Evolutionary conservation across 2,888 invertebrate species (phyloP), one percentile per base, ranked within the genome.

Genomic region (Heliconius charithonia): DNA sequence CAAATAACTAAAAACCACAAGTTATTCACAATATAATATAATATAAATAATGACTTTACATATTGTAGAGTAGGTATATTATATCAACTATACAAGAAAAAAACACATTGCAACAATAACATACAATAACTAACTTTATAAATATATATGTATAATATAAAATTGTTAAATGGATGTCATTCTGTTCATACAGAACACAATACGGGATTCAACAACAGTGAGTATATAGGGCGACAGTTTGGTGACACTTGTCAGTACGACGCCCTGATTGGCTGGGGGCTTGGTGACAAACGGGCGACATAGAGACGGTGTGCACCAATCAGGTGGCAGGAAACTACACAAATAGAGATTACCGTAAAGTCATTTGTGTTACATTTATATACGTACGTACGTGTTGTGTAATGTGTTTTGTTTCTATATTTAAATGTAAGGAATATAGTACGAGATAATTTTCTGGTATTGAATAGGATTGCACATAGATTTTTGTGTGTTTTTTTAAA

Each of bases 251-350:
- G 89, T 81, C 83, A 91, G 88, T 77, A 78, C 83, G 45, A 85
- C 85, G 80, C 81, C 84, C 85, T 85, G 85, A 94, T 94, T 94
- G 94, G 94, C 82, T 79, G 88, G 83, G 22, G 78, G 87, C 86
- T 94, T 94, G 95, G 94, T 94, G 95, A 95, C 94, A 95, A 94
- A 93, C 92, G 93, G 91, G 91, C 92, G 95, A 95, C 94, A 95
- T 89, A 89, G 83, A 88, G 83, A 76, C 80, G 82, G 81, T 82
- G 62, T 78, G 86, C 84, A 83, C 94, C 94, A 95, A 94, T 93
- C 81, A 83, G 85, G 85, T 82, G 45, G 77, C 83, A 67, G 85
- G 82, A 73, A 82, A 81, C 79, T 83, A 81, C 83, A 84, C 77
- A 82, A 86, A 86, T 85, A 84, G 85, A 86, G 86, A 85, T 71